phyloP scores from a whole-genome alignment of 2,888 invertebrate genomes.

The Drosophila borealis region DNA sequence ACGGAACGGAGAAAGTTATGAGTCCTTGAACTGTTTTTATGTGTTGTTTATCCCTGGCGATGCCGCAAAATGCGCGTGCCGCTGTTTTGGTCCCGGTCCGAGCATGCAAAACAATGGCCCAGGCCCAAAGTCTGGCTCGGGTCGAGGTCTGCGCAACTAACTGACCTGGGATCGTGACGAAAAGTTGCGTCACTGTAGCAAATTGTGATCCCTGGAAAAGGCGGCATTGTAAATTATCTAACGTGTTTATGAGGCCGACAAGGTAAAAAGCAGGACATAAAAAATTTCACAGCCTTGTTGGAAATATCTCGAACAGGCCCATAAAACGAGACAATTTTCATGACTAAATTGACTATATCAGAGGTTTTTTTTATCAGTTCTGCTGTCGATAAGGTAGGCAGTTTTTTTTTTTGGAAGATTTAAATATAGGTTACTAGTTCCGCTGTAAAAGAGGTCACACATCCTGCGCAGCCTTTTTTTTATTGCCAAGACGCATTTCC shows the following conservation, averaged over 20 bases:
- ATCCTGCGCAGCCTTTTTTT: conserved; percentile 49
- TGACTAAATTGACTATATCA: conserved; percentile 18
- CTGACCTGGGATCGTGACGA: conserved; percentile 60
- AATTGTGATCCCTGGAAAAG: conserved; percentile 62
- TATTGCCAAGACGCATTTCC: conserved; percentile 17
- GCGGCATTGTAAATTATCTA: conserved; percentile 41
- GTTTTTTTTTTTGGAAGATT: neutral
- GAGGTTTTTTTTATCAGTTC: neutral
- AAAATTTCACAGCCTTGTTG: conserved; percentile 36
- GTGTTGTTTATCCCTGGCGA: conserved; percentile 55
- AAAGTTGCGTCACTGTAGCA: conserved; percentile 64
- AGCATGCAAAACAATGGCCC: conserved; percentile 56
- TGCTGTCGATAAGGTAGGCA: neutral
- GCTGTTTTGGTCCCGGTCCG: conserved; percentile 13
- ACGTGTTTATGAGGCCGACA: conserved; percentile 41
- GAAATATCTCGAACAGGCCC: conserved; percentile 24
- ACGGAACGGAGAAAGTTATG: conserved; percentile 62
- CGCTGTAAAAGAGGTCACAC: conserved; percentile 51
- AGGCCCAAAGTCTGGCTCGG: conserved; percentile 2
- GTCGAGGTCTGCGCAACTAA: conserved; percentile 10
- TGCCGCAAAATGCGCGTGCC: conserved; percentile 69
- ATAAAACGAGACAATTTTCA: conserved; percentile 12
- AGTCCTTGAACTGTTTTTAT: conserved; percentile 77
- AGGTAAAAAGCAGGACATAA: conserved; percentile 39
- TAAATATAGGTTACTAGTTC: conserved; percentile 59